Evolutionary conservation across 2,797 vertebrate genomes (phyloP), one percentile per base, ranked within the genome.

Genomic region (Melanotaenia boesemani): DNA sequence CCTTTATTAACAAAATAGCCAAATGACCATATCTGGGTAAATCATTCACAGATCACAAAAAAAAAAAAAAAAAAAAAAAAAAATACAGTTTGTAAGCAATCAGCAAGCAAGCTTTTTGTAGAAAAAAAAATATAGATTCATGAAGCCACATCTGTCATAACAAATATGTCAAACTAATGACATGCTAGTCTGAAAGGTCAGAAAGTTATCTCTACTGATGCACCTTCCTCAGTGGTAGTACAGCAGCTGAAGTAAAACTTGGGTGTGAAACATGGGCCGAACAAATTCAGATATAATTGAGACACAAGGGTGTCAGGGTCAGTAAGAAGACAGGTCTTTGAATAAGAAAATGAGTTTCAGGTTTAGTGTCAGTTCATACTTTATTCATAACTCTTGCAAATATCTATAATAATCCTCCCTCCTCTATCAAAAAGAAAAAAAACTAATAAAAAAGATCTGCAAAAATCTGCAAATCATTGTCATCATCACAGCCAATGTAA

Each of bases 81-180:
- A 37, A 11, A 37, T 9, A 41, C 39, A 41, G 39, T 15, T 41
- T 41, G 39, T 41, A 15, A 37, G 9, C 36, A 37, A 37, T 37
- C 10, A 37, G 36, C 36, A 37, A 41, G 13, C 39, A 6, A 6
- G 5, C 8, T 34, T 34, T 34, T 34, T 6, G 34, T 34, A 34
- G 8, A 34, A 39, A 50, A 54, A 70, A 72, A 62, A 7, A 28
- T 6, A 11, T 1, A 12, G 26, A 58, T 66, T 18, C 9, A 22
- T 70, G 3, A 36, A 63, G 28, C n/a, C 22, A 57, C 59, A 78
- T 70, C 11, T 65, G 39, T 58, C 52, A 65, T 16, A 30, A n/a
- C 74, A 41, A 68, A 73, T 44, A 39, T 67, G 39, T 81, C 44
- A 69, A 76, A 65, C 18, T 62, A 67, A 58, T 70, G 57, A 52